These are phyloP conservation scores for Sinelater perroti DNA, from an alignment of 2,888 invertebrate genomes.

Conservation along the genomic window DNA sequence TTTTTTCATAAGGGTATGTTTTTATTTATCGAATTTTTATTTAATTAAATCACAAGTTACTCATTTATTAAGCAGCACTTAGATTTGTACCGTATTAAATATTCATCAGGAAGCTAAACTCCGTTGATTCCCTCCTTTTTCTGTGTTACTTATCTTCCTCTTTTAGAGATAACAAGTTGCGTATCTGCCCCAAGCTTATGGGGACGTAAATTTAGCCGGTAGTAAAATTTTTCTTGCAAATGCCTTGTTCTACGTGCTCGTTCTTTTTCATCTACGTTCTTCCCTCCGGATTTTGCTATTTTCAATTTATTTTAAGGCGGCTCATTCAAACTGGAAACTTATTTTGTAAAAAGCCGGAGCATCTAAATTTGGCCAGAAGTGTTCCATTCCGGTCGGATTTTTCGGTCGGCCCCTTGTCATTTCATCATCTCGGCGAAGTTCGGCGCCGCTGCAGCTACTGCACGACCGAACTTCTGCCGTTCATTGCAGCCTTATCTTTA, in stretches of 20 bases:
- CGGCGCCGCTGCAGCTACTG: constrained; percentile 2
- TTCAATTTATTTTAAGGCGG: constrained; percentile 12
- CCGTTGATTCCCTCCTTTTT: too few relatives aligned
- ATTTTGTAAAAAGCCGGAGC: neutral
- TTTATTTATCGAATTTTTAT: too few relatives aligned
- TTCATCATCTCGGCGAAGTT: constrained; percentile 3
- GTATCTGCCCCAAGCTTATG: constrained; percentile 11
- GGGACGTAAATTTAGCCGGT: constrained; percentile 14
- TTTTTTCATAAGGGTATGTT: too few relatives aligned
- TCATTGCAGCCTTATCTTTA: constrained; percentile 22
- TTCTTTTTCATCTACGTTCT: constrained; percentile 1
- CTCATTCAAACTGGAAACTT: too few relatives aligned
- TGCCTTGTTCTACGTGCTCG: constrained; percentile 5
- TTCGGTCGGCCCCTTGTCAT: neutral
- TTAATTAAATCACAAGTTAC: too few relatives aligned
- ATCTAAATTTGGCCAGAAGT: too few relatives aligned
- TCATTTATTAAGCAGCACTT: too few relatives aligned
- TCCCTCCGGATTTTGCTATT: neutral
- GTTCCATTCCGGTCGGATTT: too few relatives aligned
- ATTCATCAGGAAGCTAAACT: too few relatives aligned
- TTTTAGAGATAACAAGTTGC: constrained; percentile 7
- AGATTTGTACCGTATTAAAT: too few relatives aligned
- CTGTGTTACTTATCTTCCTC: too few relatives aligned
- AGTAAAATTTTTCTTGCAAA: constrained; percentile 12
- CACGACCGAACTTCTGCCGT: constrained; percentile 11